phyloP scores from a whole-genome alignment of 2,113 vertebrate genomes.

The Tricholaema leucomelas region DNA sequence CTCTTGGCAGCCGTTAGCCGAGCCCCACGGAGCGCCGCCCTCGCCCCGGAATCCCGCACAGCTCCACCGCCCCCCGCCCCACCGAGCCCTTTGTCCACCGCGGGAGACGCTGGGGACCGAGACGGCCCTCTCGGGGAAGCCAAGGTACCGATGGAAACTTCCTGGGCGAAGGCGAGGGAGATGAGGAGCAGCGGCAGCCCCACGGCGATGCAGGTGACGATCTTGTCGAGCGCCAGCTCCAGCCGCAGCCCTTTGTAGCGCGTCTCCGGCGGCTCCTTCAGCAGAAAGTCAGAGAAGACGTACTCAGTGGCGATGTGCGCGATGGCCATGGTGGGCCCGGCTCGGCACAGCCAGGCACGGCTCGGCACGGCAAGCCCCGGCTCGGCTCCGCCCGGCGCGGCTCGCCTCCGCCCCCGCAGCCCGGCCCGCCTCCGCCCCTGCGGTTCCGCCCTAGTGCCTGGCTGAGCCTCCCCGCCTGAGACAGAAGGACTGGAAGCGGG shows the following conservation, averaged over 20 bases:
- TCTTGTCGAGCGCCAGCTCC: slow-evolving; percentile 91
- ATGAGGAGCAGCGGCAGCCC: slow-evolving; percentile 94
- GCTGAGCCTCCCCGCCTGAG: not conserved
- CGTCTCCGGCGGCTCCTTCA: slow-evolving; percentile 87
- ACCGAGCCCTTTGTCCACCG: not conserved
- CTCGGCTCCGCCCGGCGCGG: not conserved
- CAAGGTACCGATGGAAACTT: slow-evolving; percentile 88
- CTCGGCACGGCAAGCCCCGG: not conserved
- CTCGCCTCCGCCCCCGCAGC: not conserved
- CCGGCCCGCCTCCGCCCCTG: not conserved
- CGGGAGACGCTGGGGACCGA: not conserved
- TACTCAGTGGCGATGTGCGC: slow-evolving; percentile 94
- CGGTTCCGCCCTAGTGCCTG: not conserved
- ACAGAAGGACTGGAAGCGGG: too few relatives aligned
- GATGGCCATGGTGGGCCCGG: slow-evolving; percentile 84
- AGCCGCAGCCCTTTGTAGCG: slow-evolving; percentile 90
- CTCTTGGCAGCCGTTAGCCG: not conserved
- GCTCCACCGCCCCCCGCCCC: not conserved
- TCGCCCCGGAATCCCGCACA: not conserved
- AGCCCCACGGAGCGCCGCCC: not conserved
- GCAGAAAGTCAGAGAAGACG: slow-evolving; percentile 93
- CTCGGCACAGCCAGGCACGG: not conserved
- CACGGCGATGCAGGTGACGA: slow-evolving; percentile 89
- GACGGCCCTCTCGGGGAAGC: not conserved
- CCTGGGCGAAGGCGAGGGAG: slow-evolving; percentile 95